phyloP scores from a whole-genome alignment of 1,140 invertebrate species.

The Pseudomyrmex cubaensis region DNA sequence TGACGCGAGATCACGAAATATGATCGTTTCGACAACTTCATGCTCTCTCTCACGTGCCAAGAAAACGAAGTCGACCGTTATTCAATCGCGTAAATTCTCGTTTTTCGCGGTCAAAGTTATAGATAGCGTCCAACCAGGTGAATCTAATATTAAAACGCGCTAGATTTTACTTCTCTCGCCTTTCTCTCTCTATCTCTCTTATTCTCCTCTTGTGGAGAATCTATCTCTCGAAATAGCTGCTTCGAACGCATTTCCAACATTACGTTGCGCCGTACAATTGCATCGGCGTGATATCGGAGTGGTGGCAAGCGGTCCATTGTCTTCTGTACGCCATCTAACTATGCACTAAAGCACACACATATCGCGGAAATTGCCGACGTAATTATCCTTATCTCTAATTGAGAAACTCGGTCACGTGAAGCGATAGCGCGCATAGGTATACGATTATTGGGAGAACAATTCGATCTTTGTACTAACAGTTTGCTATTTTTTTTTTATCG shows the following conservation, averaged over 20 bases:
- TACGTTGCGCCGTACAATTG: constrained; percentile 34
- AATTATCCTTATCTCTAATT: constrained; percentile 60
- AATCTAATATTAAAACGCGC: constrained; percentile 60
- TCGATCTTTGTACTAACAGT: background rate
- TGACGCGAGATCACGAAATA: background rate
- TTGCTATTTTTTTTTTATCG: background rate
- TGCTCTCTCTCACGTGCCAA: background rate
- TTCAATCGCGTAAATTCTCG: constrained; percentile 44
- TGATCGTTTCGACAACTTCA: constrained; percentile 1
- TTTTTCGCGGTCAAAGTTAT: constrained; percentile 22
- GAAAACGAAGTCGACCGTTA: constrained; percentile 41
- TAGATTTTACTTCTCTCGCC: constrained; percentile 9
- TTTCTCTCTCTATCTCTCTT: too few relatives aligned
- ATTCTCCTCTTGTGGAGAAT: background rate
- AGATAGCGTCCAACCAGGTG: constrained; percentile 42
- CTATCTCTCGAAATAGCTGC: constrained; percentile 46
- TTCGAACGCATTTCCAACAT: constrained; percentile 1
- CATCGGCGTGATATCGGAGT: constrained; percentile 44
- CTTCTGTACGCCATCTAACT: constrained; percentile 45
- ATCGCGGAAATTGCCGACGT: constrained; percentile 57
- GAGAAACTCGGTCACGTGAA: constrained; percentile 51
- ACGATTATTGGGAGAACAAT: constrained; percentile 16
- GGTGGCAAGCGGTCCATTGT: constrained; percentile 37
- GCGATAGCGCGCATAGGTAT: constrained; percentile 11
- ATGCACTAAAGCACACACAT: constrained; percentile 31